Percentiles rank a stretch among this genome's conserved stretches.
Evolutionary conservation across 2,888 invertebrate species (phyloP).

Genomic region (Drosophila robusta): DNA sequence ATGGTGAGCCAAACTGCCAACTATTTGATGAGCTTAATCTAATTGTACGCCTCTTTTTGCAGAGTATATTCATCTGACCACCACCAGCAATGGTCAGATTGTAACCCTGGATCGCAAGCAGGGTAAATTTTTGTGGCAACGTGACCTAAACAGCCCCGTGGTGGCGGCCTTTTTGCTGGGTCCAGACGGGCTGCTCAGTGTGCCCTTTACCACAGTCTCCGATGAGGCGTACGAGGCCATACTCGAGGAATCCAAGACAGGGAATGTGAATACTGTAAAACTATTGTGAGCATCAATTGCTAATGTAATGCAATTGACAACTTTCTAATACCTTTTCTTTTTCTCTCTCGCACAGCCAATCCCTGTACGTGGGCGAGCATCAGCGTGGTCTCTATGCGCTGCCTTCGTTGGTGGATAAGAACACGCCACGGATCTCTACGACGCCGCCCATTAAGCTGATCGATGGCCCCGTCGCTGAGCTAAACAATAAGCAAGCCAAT

Average conservation of each 20-base stretch:
- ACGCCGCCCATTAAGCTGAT: conserved; percentile 90
- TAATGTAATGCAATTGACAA: not conserved
- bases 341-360: conserved; percentile 88
- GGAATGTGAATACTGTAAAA: conserved; percentile 88
- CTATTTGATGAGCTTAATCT: not conserved
- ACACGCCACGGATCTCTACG: conserved; percentile 92
- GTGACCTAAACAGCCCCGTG: conserved; percentile 94
- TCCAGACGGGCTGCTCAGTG: conserved; percentile 91
- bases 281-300: conserved; percentile 86
- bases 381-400: conserved; percentile 94
- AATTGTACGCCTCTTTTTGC: not conserved
- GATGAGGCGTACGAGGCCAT: conserved; percentile 92
- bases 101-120: conserved; percentile 93
- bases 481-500: conserved; percentile 57
- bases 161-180: conserved; percentile 94
- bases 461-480: conserved; percentile 88
- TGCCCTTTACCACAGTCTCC: conserved; percentile 95
- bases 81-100: conserved; percentile 94
- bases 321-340: not conserved
- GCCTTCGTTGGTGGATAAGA: conserved; percentile 96
- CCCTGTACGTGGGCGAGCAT: conserved; percentile 96
- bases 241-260: conserved; percentile 87
- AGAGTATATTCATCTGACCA: conserved; percentile 95
- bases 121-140: conserved; percentile 94
- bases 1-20: conserved; percentile 87